Evolutionary conservation across 2,797 vertebrate species (phyloP).

Genomic region (Rachycentron canadum): DNA sequence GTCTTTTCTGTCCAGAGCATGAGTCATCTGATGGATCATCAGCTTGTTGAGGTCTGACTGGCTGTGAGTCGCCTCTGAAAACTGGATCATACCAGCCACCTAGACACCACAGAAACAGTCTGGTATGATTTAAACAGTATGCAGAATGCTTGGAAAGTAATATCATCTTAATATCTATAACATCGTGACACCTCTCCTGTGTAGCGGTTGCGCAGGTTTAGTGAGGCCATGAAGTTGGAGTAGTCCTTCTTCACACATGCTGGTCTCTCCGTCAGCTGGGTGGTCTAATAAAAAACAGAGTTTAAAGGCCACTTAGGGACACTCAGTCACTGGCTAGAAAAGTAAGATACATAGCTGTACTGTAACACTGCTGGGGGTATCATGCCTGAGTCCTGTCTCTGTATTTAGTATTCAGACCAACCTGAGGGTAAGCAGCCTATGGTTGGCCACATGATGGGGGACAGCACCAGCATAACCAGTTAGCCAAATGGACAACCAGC

Average conservation of each 20-base stretch:
- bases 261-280: conserved; percentile 95
- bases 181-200: conserved; percentile 91
- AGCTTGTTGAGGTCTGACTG: conserved; percentile 92
- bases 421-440: conserved; percentile 88
- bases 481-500: conserved; percentile 82
- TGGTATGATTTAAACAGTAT: neutral
- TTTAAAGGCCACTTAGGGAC: conserved; percentile 10
- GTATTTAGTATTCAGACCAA: conserved; percentile 81
- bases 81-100: conserved; percentile 97
- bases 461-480: conserved; percentile 81
- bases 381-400: conserved; percentile 57
- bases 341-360: conserved; percentile 21
- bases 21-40: conserved; percentile 91
- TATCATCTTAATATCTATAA: neutral
- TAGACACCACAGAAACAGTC: conserved; percentile 61
- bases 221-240: conserved; percentile 98
- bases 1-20: conserved; percentile 86
- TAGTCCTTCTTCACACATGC: conserved; percentile 98
- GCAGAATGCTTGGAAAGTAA: neutral
- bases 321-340: neutral
- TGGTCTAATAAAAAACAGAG: conserved; percentile 81
- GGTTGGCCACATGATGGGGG: conserved; percentile 74
- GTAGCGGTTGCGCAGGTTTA: conserved; percentile 96
- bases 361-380: conserved; percentile 31
- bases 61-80: conserved; percentile 89